phyloP scores from a whole-genome alignment of 2,797 vertebrate species.

The Gymnothorax javanicus region DNA sequence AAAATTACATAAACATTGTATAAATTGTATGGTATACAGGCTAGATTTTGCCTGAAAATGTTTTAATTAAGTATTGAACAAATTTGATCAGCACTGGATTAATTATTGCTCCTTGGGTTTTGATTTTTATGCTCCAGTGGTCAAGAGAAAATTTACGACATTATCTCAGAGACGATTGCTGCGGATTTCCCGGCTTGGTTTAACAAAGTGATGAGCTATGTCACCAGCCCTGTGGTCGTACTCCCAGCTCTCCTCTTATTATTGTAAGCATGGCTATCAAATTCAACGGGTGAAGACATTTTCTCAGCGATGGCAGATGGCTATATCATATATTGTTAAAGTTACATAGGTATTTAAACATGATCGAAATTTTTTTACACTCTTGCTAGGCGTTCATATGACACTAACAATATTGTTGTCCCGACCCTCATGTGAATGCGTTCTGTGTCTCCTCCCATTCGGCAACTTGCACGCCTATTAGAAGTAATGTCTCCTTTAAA shows the following conservation, averaged over 20 bases:
- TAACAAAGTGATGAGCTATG: slow-evolving; percentile 81
- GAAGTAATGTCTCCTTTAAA: no score
- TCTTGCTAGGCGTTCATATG: not conserved
- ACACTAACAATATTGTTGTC: not conserved
- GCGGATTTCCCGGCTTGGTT: slow-evolving; percentile 91
- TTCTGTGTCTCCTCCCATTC: no score
- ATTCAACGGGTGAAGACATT: not conserved
- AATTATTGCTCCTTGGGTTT: not conserved
- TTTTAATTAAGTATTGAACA: not conserved
- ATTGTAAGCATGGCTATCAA: slow-evolving; percentile 79
- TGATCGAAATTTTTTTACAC: not conserved
- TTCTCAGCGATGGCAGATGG: not conserved
- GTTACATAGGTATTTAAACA: not conserved
- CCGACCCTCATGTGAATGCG: no score
- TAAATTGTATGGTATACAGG: not conserved
- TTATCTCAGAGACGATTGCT: slow-evolving; percentile 89
- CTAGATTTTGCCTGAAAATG: not conserved
- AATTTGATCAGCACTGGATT: not conserved
- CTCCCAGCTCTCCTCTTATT: slow-evolving; percentile 88
- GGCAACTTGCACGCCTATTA: no score
- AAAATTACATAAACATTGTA: not conserved
- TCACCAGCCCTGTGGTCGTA: slow-evolving; percentile 92
- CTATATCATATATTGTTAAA: not conserved
- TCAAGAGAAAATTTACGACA: slow-evolving; percentile 97
- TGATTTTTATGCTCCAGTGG: slow-evolving; percentile 63